Percentiles rank a stretch among this genome's conserved stretches.
phyloP scores from a whole-genome alignment of 1,140 invertebrate genomes.

The Galleria mellonella region DNA sequence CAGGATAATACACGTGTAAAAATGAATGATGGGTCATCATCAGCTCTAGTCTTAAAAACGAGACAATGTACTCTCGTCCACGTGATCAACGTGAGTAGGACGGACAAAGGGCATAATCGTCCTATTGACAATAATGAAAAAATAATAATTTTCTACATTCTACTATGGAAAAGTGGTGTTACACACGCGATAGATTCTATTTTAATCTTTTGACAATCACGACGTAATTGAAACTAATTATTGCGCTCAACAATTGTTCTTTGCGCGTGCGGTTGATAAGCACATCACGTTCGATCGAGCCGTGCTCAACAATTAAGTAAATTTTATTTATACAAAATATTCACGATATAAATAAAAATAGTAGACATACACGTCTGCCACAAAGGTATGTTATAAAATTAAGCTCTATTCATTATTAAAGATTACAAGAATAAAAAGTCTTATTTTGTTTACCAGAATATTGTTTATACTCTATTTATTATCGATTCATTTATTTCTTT shows the following conservation, averaged over 20 bases:
- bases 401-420: too few relatives aligned
- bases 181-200: constrained; percentile 62
- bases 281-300: neutral
- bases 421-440: too few relatives aligned
- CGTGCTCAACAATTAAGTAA: too few relatives aligned
- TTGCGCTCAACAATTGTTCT: constrained; percentile 31
- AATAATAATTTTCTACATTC: constrained; percentile 42
- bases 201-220: constrained; percentile 64
- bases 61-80: constrained; percentile 37
- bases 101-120: constrained; percentile 38
- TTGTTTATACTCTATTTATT: too few relatives aligned
- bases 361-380: too few relatives aligned
- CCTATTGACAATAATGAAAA: constrained; percentile 20
- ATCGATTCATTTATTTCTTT: too few relatives aligned
- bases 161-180: constrained; percentile 41
- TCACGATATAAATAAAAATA: too few relatives aligned
- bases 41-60: constrained; percentile 29
- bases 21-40: constrained; percentile 36
- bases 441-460: too few relatives aligned
- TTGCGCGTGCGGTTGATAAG: constrained; percentile 27
- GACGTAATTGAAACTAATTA: constrained; percentile 56
- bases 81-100: constrained; percentile 44
- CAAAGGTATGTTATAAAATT: too few relatives aligned
- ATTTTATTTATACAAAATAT: neutral
- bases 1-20: constrained; percentile 19